Conservation (phyloP, 2,113 vertebrate genomes). For the Bubalus kerabau region DNA sequence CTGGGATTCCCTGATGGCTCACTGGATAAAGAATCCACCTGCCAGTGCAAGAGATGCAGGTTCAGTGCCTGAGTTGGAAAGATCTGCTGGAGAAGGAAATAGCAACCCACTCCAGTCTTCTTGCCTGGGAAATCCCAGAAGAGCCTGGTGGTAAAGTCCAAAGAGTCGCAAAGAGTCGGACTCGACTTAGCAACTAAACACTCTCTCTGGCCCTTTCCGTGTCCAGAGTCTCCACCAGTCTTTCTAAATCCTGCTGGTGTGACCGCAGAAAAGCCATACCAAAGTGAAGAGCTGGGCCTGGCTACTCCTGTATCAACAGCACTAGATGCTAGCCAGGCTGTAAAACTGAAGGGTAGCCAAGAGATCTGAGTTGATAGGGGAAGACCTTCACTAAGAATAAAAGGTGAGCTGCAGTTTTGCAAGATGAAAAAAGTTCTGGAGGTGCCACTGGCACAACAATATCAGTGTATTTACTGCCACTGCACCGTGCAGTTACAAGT, state of each 20-base stretch:
- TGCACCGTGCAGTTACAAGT: neutral
- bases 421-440: neutral
- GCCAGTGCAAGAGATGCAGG: neutral
- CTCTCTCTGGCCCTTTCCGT: neutral
- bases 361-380: neutral
- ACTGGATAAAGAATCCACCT: neutral
- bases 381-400: neutral
- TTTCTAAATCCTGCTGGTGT: neutral
- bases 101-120: neutral
- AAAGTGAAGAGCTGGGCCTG: neutral
- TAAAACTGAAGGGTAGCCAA: neutral
- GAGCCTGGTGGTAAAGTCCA: neutral
- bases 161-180: neutral
- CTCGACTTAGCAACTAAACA: neutral
- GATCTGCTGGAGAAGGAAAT: neutral
- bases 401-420: neutral
- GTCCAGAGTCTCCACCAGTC: neutral
- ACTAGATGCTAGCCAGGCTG: neutral
- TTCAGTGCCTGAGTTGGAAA: neutral
- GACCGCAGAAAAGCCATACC: neutral
- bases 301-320: neutral
- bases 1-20: neutral
- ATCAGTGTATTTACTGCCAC: neutral
- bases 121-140: neutral
- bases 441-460: fast-evolving